Percentiles rank a stretch among this genome's conserved stretches.
Evolutionary conservation across 2,797 vertebrate species (phyloP).

Genomic region (Apodemus agrarius): DNA sequence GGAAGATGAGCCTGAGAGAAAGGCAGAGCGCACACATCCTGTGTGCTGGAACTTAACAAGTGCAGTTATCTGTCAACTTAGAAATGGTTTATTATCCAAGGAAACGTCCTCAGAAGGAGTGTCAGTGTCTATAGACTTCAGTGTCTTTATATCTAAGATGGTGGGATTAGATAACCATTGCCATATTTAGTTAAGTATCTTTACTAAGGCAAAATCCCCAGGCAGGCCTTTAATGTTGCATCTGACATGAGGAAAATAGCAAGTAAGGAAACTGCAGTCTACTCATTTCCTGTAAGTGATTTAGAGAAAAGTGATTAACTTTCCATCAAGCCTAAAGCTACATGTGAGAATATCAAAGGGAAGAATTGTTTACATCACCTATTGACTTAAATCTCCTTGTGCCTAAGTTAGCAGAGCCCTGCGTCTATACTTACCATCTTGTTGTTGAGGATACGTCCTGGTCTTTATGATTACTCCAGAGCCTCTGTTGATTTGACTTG

Average conservation of each 20-base stretch:
- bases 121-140: neutral
- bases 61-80: neutral
- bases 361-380: slow-evolving; percentile 8
- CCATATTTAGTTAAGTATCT: neutral
- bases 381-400: slow-evolving; percentile 28
- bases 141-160: neutral
- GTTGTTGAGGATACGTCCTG: slow-evolving; percentile 64
- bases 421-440: slow-evolving; percentile 34
- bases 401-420: slow-evolving; percentile 6
- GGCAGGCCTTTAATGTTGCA: neutral
- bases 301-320: slow-evolving; percentile 57
- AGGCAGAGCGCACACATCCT: neutral
- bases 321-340: slow-evolving; percentile 30
- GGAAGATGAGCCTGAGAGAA: neutral
- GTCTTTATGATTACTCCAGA: slow-evolving; percentile 43
- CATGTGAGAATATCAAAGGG: slow-evolving; percentile 19
- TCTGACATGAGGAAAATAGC: neutral
- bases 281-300: slow-evolving; percentile 40
- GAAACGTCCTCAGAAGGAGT: slow-evolving; percentile 20
- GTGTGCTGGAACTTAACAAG: neutral
- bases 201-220: neutral
- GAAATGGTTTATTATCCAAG: neutral
- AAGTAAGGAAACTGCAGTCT: neutral
- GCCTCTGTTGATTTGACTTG: neutral
- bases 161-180: neutral